Conservation (phyloP, 2,113 vertebrate species). For the Sebastes fasciatus region DNA sequence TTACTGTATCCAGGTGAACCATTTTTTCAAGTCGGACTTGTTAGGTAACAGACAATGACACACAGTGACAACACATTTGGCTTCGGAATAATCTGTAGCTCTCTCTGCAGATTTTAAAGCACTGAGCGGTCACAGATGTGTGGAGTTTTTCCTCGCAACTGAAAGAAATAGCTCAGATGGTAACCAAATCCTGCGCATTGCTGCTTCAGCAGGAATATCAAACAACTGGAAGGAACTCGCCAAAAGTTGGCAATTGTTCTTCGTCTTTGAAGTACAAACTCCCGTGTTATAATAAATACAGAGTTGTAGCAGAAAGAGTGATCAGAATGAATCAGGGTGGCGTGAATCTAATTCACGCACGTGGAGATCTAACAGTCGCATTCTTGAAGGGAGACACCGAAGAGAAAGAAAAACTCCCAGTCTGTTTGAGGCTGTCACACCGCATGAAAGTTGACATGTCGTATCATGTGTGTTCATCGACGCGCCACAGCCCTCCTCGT, state of each 20-base stretch:
- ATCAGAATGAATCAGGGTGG: neutral
- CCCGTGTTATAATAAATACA: conserved; percentile 3
- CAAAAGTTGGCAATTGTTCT: conserved; percentile 38
- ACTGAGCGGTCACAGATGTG: conserved; percentile 59
- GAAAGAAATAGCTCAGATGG: conserved; percentile 48
- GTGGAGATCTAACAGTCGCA: conserved; percentile 10
- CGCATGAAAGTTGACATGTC: conserved; percentile 70
- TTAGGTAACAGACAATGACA: neutral
- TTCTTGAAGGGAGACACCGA: conserved; percentile 39
- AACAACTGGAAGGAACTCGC: conserved; percentile 52
- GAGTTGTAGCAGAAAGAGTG: conserved; percentile 16
- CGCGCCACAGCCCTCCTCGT: conserved; percentile 33
- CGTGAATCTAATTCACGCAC: conserved; percentile 1
- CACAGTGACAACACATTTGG: neutral
- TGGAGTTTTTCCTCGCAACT: conserved; percentile 24
- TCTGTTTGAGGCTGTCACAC: conserved; percentile 56
- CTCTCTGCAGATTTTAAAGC: conserved; percentile 38
- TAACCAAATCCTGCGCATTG: conserved; percentile 69
- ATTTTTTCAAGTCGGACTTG: neutral
- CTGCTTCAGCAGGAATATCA: conserved; percentile 75
- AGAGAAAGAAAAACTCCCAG: conserved; percentile 30
- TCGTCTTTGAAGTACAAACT: conserved; percentile 33
- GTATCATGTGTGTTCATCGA: conserved; percentile 74
- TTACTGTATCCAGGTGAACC: neutral
- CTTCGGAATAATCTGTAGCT: neutral